phyloP scores from a whole-genome alignment of 2,113 vertebrate genomes.

The Asarcornis scutulata region DNA sequence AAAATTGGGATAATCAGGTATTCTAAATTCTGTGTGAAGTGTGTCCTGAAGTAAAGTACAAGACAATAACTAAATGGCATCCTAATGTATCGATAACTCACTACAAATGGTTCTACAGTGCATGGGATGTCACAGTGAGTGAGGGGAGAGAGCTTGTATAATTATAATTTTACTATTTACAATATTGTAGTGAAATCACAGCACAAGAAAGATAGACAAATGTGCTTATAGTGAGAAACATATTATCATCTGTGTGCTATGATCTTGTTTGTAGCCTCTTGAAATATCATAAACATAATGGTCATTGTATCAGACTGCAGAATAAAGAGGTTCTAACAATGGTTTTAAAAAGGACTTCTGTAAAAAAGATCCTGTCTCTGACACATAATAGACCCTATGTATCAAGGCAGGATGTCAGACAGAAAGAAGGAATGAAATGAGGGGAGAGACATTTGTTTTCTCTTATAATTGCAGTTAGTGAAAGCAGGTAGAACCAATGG shows the following conservation, averaged over 20 bases:
- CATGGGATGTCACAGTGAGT: background rate
- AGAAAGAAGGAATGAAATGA: background rate
- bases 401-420: background rate
- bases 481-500: background rate
- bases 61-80: background rate
- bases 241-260: background rate
- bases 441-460: background rate
- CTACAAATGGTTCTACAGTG: background rate
- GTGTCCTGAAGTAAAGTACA: background rate
- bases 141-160: background rate
- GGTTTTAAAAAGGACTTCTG: background rate
- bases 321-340: background rate
- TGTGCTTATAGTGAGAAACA: background rate
- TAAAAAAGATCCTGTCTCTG: background rate
- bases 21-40: background rate
- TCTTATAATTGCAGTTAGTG: background rate
- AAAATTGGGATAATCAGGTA: background rate
- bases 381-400: background rate
- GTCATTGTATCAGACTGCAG: background rate
- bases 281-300: background rate
- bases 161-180: background rate
- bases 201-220: background rate
- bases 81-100: background rate
- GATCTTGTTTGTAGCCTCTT: background rate
- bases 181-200: background rate